A percentile compares a stretch with the other conserved stretches of the same genome.
Evolutionary conservation across 2,888 invertebrate species (phyloP).

Genomic region (Drosophila quinaria): DNA sequence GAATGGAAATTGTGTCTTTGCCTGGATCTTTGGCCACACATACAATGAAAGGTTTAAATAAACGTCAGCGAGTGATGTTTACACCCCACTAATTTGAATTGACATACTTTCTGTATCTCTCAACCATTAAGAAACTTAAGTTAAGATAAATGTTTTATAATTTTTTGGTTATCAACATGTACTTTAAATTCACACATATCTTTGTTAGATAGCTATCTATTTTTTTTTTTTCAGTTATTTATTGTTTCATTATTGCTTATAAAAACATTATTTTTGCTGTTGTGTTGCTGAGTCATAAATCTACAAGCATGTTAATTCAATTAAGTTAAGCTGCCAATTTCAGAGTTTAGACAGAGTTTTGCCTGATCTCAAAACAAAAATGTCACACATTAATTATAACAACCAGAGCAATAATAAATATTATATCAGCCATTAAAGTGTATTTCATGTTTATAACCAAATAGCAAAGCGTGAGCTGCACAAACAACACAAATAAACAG

Average conservation of each 20-base stretch:
- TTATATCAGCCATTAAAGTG: conserved; percentile 23
- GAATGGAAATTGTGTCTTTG: conserved; percentile 14
- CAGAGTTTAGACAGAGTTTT: conserved; percentile 23
- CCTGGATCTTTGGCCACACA: conserved; percentile 14
- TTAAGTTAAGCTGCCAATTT: conserved; percentile 48
- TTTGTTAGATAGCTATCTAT: conserved; percentile 13
- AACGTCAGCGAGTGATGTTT: conserved; percentile 4
- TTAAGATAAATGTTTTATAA: neutral
- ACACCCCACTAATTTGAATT: conserved; percentile 5
- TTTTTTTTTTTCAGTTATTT: conserved; percentile 37
- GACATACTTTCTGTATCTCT: no score
- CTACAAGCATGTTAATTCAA: conserved; percentile 52
- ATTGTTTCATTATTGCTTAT: conserved; percentile 43
- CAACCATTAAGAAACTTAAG: neutral
- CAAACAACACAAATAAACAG: conserved; percentile 37
- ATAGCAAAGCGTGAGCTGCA: conserved; percentile 62
- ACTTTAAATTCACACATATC: conserved; percentile 9
- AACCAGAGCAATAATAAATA: neutral
- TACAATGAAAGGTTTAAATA: conserved; percentile 8
- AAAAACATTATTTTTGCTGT: conserved; percentile 4
- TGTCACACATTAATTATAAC: conserved; percentile 16
- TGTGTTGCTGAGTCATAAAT: conserved; percentile 30
- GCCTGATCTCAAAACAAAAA: conserved; percentile 12
- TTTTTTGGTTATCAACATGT: no score
- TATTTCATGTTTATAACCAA: conserved; percentile 50